Base-by-base conservation (phyloP, 2,797 vertebrate genomes). In the Linurgus olivaceus region DNA sequence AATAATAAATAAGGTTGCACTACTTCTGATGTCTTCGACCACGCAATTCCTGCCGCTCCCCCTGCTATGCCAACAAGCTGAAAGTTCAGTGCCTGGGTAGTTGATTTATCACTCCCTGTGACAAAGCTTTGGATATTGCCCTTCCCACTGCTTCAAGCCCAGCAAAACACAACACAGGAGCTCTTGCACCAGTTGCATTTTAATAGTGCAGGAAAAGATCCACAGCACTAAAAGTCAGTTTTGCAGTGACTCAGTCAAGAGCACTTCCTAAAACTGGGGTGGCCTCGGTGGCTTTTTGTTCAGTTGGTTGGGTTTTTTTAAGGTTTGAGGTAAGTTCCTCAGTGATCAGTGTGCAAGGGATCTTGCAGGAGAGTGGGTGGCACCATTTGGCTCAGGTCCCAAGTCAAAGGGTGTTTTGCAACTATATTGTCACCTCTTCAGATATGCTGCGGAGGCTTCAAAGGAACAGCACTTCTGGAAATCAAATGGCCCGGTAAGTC, bases 111-210 rank as follows among this genome's bases (percentile, higher is more conserved):
- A 28, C 51, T 62, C 31, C 31, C 55, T 40, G 33, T 11, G 3
- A 14, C 68, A 72, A 45, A 74, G 31, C 72, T 95, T 40, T 89
- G 91, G 78, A 91, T 67, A 74, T 74, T 62, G 66, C 59, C 78
- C 92, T 82, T 94, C 77, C 67, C 77, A 77, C 92, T 84, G 21
- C 47, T 90, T 72, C 52, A 80, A 5, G 8, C 11, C 52, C 73
- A 94, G 70, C n/a, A 77, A 96, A 96, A 93, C 61, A 86, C 63
- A 90, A 76, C 62, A 44, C 48, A 47, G 51, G n/a, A 80, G 61
- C 59, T 83, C 45, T 70, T 66, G 73, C 51, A 55, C 11, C 37
- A 57, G 17, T 5, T 1, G 2, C 23, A 33, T 93, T 95, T 88
- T 35, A 68, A 51, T 5, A 65, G 40, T 28, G 40, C 15, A 4